These are phyloP conservation scores for Chiloscyllium plagiosum DNA, from an alignment of 2,113 vertebrate genomes.

Conservation along the genomic window DNA sequence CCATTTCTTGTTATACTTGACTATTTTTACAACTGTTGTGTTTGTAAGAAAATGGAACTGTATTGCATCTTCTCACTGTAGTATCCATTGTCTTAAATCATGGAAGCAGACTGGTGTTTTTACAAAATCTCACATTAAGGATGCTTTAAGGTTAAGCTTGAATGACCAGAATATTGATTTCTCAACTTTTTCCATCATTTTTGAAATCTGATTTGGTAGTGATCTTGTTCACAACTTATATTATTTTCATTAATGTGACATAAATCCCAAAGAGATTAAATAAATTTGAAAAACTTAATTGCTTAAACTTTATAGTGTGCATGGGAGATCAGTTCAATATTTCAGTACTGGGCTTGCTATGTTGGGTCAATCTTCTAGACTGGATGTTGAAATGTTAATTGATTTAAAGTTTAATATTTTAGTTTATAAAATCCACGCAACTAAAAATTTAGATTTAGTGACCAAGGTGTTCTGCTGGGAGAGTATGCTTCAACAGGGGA, in stretches of 20 bases:
- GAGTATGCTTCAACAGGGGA: background rate
- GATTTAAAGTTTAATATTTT: background rate
- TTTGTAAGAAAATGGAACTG: background rate
- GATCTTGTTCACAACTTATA: constrained; percentile 20
- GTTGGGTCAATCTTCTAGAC: constrained; percentile 13
- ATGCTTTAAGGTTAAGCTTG: constrained; percentile 29
- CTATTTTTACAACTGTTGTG: background rate
- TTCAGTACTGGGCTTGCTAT: background rate
- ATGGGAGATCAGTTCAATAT: no score
- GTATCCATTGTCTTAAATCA: background rate
- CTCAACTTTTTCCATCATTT: constrained; percentile 35
- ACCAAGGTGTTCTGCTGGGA: background rate
- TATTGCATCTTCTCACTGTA: background rate
- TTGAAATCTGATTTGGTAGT: constrained; percentile 37
- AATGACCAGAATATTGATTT: constrained; percentile 35
- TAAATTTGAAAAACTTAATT: constrained; percentile 34
- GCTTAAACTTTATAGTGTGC: no score
- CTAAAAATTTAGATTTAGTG: background rate
- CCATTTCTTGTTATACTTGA: background rate
- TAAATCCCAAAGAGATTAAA: constrained; percentile 28
- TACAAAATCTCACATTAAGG: constrained; percentile 22
- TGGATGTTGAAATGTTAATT: constrained; percentile 12
- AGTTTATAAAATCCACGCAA: background rate
- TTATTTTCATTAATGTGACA: constrained; percentile 36
- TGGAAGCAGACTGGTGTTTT: background rate